Evolutionary conservation across 2,113 vertebrate genomes (phyloP), one percentile per base, ranked within the genome.

Genomic region (Megaceryle maxima): DNA sequence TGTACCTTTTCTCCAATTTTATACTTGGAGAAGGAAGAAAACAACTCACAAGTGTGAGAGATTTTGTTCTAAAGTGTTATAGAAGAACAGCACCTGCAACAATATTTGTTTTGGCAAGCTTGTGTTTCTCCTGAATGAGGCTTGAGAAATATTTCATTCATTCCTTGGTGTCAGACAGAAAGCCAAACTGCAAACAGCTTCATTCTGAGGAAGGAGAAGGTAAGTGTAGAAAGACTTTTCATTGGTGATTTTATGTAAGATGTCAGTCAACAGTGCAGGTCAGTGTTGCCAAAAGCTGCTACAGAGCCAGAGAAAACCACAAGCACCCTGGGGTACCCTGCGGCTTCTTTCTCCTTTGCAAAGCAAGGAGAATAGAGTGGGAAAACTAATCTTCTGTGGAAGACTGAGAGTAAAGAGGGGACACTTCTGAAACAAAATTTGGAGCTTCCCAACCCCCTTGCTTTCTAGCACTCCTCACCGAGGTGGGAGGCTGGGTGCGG

Each of bases 51-150:
- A 75, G 48, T 1, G 10, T 13, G 25, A 57, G 28, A 67, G 43
- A 41, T 48, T 87, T 68, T 79, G 50, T 68, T 88, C 79, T 60
- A 16, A 88, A 88, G 57, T 21, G 41, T 29, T 66, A 62, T 3
- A 82, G 26, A 41, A 73, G 69, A 82, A 41, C 75, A 74, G 70
- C 77, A 96, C 93, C 86, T 92, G 83, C 39, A 72, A 84, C 26
- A 88, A 48, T 33, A 86, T 76, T 94, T 88, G 63, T 62, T 81
- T 88, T 78, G 62, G 77, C 80, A 84, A 78, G 73, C 31, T 60
- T 37, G 12, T 41, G 19, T 11, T 79, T 60, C 77, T 87, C 69
- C 74, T 72, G 64, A 68, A 21, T 48, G 67, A 55, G 80, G 39
- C 53, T 24, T 20, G 39, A 82, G 57, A 82, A 94, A 62, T 48